Conservation (phyloP, 2,113 vertebrate genomes). For the Saccopteryx bilineata region DNA sequence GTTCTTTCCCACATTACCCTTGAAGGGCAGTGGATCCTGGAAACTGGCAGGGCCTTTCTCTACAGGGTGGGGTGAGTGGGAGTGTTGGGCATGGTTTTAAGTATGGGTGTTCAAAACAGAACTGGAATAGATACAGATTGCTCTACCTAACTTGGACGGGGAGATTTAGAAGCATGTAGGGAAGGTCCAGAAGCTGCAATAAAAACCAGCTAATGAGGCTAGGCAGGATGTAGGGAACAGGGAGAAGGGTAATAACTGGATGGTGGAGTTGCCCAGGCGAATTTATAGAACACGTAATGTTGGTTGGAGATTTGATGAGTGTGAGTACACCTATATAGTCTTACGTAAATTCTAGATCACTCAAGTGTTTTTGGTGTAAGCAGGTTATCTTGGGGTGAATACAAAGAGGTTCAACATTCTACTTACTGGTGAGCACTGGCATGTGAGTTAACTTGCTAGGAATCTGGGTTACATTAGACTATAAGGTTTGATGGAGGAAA, state of each 20-base stretch:
- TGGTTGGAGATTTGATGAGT: background rate
- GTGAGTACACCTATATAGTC: background rate
- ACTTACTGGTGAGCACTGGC: background rate
- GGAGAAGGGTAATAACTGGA: background rate
- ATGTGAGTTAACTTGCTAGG: slow-evolving; percentile 21
- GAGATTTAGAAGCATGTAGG: background rate
- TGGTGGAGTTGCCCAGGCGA: background rate
- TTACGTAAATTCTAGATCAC: background rate
- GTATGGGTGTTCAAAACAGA: background rate
- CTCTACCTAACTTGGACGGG: background rate
- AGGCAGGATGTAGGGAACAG: background rate
- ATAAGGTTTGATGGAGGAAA: background rate
- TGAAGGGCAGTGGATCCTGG: background rate
- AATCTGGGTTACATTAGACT: background rate
- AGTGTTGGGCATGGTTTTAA: background rate
- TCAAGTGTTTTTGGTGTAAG: slow-evolving; percentile 34
- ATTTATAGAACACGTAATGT: background rate
- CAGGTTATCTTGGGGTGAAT: background rate
- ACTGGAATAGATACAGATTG: background rate
- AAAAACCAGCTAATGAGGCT: background rate
- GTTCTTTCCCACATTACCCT: background rate
- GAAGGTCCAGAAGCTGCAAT: background rate
- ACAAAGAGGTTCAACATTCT: background rate
- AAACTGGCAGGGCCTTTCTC: background rate
- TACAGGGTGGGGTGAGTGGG: background rate